Conservation (phyloP, 2,797 vertebrate genomes). For the Halcyon smyrnensis region DNA sequence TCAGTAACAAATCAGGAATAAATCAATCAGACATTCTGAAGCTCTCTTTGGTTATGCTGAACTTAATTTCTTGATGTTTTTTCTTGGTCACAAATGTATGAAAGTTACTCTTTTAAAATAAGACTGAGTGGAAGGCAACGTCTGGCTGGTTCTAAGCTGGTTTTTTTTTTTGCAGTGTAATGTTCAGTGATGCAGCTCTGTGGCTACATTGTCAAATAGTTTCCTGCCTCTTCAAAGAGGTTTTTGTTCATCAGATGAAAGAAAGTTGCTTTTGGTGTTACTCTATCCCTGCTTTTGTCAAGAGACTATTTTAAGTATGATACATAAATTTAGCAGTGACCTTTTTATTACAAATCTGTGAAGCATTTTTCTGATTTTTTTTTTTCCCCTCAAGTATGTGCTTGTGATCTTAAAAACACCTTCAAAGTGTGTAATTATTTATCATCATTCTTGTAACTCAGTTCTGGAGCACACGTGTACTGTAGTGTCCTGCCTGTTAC, state of each 20-base stretch:
- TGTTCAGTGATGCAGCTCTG: neutral
- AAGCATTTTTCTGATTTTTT: neutral
- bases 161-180: neutral
- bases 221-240: neutral
- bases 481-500: neutral
- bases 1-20: too few relatives aligned
- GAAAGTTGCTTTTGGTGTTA: neutral
- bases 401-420: neutral
- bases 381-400: neutral
- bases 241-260: neutral
- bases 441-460: neutral
- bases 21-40: neutral
- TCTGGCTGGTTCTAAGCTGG: neutral
- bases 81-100: neutral
- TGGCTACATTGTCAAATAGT: neutral
- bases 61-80: neutral
- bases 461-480: neutral
- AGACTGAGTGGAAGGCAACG: rapidly evolving
- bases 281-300: neutral
- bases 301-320: neutral
- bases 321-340: neutral
- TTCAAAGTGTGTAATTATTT: neutral
- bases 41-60: neutral
- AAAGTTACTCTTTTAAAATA: neutral
- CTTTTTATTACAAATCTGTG: neutral